These are phyloP conservation scores for Alaudala cheleensis DNA, from an alignment of 2,113 vertebrate species.

Conservation along the genomic window DNA sequence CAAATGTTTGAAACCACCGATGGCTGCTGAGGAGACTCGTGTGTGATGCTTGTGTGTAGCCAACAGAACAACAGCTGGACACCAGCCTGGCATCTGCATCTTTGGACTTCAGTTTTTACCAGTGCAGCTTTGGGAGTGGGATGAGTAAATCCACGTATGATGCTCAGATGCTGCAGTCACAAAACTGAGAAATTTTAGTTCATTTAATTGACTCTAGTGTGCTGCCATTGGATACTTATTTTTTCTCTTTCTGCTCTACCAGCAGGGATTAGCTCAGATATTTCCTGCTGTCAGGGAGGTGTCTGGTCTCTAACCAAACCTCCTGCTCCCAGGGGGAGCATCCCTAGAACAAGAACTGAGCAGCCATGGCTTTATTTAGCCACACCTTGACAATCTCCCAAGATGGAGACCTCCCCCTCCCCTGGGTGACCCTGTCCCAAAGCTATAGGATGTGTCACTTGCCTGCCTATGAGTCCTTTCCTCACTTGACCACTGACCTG, in stretches of 20 bases:
- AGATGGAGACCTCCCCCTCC: background rate
- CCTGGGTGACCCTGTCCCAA: background rate
- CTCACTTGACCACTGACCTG: background rate
- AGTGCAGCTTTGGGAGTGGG: background rate
- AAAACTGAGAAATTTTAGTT: background rate
- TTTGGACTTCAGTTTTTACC: background rate
- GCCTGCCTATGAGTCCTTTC: background rate
- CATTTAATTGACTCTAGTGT: background rate
- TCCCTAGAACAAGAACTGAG: background rate
- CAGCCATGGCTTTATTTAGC: background rate
- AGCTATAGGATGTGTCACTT: background rate
- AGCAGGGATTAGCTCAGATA: background rate
- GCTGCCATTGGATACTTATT: background rate
- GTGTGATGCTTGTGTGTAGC: background rate
- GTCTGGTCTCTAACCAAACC: background rate
- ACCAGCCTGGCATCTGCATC: background rate
- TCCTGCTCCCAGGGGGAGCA: background rate
- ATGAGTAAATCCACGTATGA: accelerated
- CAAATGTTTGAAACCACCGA: background rate
- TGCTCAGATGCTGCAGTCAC: background rate
- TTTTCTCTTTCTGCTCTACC: background rate
- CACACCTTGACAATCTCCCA: background rate
- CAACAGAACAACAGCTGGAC: background rate
- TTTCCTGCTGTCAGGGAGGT: background rate
- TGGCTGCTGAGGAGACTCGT: background rate